Evolutionary conservation across 1,140 invertebrate species (phyloP).

Genomic region (Macrobrachium nipponense): DNA sequence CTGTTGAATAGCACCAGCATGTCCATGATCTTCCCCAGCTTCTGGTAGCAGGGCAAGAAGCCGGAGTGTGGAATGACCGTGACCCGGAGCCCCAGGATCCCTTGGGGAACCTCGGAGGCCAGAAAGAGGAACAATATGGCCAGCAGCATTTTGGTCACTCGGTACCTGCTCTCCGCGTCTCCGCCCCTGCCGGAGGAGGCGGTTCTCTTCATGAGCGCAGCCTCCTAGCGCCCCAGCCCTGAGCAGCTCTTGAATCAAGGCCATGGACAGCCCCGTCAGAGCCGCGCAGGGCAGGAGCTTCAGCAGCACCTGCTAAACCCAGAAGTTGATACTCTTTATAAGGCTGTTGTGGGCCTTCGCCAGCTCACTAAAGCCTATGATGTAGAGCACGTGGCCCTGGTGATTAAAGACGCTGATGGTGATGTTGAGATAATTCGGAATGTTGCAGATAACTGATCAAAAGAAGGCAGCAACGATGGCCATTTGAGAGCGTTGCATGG

Average conservation of each 20-base stretch:
- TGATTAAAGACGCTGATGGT: slow-evolving; percentile 70
- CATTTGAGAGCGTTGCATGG: slow-evolving; percentile 67
- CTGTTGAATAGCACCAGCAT: slow-evolving; percentile 91
- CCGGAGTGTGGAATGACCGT: slow-evolving; percentile 78
- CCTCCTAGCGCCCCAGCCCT: slow-evolving; percentile 66
- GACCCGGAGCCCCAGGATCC: slow-evolving; percentile 83
- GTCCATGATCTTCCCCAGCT: slow-evolving; percentile 91
- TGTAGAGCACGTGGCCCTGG: slow-evolving; percentile 65
- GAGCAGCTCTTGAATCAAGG: slow-evolving; percentile 79
- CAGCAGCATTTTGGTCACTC: slow-evolving; percentile 75
- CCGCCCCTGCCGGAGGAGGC: slow-evolving; percentile 39
- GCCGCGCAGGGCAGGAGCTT: slow-evolving; percentile 87
- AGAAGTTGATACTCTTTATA: slow-evolving; percentile 72
- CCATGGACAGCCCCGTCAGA: slow-evolving; percentile 83
- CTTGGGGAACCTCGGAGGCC: slow-evolving; percentile 79
- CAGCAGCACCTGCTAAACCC: slow-evolving; percentile 80
- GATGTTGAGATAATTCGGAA: slow-evolving; percentile 84
- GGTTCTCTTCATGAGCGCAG: slow-evolving; percentile 54
- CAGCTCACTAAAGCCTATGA: slow-evolving; percentile 68
- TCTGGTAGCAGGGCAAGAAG: slow-evolving; percentile 83
- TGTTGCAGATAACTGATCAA: slow-evolving; percentile 84
- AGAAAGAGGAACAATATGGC: slow-evolving; percentile 72
- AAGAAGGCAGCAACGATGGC: slow-evolving; percentile 85
- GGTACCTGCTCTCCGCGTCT: slow-evolving; percentile 64
- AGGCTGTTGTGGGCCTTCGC: slow-evolving; percentile 67